phyloP scores from a whole-genome alignment of 2,113 vertebrate species.

The Corythornis madagascariensis region DNA sequence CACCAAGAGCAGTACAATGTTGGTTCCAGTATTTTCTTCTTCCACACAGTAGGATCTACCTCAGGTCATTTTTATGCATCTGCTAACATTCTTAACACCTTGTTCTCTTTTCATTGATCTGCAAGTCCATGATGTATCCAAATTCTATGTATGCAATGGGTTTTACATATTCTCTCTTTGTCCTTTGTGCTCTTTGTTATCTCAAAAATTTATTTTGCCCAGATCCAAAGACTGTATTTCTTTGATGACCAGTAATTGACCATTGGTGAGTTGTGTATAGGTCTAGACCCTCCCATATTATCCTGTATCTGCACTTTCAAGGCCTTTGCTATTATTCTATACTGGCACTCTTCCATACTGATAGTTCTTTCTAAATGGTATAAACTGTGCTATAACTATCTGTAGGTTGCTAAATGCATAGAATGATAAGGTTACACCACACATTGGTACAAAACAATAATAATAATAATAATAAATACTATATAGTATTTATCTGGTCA shows the following conservation, averaged over 20 bases:
- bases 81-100: neutral
- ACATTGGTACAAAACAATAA: neutral
- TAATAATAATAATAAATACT: neutral
- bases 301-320: neutral
- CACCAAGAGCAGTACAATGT: accelerated
- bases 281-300: neutral
- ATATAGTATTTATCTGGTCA: neutral
- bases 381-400: neutral
- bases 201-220: neutral
- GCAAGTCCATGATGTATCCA: neutral
- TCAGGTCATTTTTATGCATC: neutral
- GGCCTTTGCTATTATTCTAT: neutral
- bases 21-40: neutral
- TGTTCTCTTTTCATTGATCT: neutral
- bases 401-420: neutral
- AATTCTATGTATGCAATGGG: neutral
- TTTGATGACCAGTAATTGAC: neutral
- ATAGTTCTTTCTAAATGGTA: neutral
- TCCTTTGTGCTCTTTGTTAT: neutral
- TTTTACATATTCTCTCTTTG: neutral
- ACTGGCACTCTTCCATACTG: neutral
- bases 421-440: too few species aligned
- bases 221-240: neutral
- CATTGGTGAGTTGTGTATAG: neutral
- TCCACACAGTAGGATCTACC: neutral